Conservation (phyloP, 1,140 invertebrate species). For the Pogonomyrmex californicus region DNA sequence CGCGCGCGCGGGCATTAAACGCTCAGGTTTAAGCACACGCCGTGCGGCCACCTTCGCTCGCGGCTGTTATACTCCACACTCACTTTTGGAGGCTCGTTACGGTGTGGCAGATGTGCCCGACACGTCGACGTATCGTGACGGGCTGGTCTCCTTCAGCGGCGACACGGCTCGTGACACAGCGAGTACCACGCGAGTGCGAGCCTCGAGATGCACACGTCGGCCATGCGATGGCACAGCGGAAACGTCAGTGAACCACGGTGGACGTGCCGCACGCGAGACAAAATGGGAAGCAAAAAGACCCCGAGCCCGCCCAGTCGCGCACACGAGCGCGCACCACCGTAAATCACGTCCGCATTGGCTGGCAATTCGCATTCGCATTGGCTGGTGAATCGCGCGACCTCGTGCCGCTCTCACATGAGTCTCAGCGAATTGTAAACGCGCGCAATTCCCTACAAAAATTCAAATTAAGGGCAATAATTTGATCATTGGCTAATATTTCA, state of each 20-base stretch:
- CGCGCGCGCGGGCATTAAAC: conserved; percentile 51
- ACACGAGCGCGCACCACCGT: conserved; percentile 42
- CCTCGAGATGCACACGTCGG: conserved; percentile 82
- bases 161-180: conserved; percentile 65
- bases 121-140: conserved; percentile 30
- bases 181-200: conserved; percentile 78
- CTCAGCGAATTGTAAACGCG: neutral
- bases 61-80: conserved; percentile 31
- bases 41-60: conserved; percentile 33
- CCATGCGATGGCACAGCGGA: conserved; percentile 82
- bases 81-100: conserved; percentile 61
- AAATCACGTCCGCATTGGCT: conserved; percentile 49
- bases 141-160: conserved; percentile 52
- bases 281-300: conserved; percentile 76
- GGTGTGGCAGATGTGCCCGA: conserved; percentile 38
- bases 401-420: neutral
- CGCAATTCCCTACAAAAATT: too few species aligned
- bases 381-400: neutral
- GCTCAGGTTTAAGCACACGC: conserved; percentile 37
- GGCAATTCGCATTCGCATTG: neutral
- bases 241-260: conserved; percentile 76
- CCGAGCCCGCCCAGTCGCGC: conserved; percentile 63
- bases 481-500: too few species aligned
- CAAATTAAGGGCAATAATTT: too few species aligned
- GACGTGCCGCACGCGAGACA: conserved; percentile 69